Conservation (phyloP, 1,140 invertebrate species). For the Oscheius sp. region DNA sequence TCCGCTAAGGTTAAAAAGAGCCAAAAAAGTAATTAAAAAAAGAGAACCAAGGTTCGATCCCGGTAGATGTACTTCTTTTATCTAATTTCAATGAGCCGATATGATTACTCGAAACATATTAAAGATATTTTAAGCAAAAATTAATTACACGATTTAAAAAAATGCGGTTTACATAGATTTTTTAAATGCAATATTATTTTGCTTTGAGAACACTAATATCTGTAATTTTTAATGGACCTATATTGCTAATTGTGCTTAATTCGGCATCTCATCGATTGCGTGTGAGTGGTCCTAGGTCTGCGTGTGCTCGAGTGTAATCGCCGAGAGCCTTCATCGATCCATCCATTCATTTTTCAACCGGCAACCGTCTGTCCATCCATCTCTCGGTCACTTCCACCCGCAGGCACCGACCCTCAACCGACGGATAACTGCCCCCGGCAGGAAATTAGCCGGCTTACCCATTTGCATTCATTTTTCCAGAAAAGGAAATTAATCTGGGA, state of each 20-base stretch:
- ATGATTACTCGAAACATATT: too few species aligned
- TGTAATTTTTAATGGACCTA: background rate
- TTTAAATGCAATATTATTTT: background rate
- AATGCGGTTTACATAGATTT: background rate
- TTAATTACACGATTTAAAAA: too few species aligned
- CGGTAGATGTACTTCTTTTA: too few species aligned
- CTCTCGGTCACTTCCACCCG: conserved; percentile 1
- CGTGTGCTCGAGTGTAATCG: conserved; percentile 7
- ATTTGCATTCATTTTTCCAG: background rate
- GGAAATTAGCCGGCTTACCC: background rate
- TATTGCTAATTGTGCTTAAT: conserved; percentile 5
- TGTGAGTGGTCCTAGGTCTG: background rate
- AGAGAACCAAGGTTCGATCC: too few species aligned
- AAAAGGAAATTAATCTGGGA: background rate
- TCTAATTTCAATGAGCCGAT: too few species aligned
- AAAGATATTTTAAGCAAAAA: too few species aligned
- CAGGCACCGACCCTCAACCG: background rate
- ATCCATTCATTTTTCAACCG: background rate
- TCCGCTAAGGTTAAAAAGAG: too few species aligned
- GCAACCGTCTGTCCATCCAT: conserved; percentile 2
- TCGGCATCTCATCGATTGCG: background rate
- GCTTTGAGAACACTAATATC: background rate
- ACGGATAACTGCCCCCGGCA: too few species aligned
- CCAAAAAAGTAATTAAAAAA: too few species aligned
- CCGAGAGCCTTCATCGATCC: background rate